phyloP scores from a whole-genome alignment of 2,888 invertebrate genomes.

The Aradus depressus region DNA sequence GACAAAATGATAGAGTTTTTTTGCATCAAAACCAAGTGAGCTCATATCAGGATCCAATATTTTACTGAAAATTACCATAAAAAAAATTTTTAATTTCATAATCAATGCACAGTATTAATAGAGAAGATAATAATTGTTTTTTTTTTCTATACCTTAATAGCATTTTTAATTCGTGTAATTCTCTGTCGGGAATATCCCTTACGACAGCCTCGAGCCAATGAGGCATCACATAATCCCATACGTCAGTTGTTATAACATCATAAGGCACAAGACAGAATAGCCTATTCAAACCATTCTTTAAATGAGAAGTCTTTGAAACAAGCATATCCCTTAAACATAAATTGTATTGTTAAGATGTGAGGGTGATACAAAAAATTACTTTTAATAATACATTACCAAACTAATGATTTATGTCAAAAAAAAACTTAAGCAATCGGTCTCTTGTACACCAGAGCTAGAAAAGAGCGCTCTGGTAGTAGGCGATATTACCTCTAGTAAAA shows the following conservation, averaged over 20 bases:
- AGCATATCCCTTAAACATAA: conserved; percentile 57
- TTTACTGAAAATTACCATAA: conserved; percentile 52
- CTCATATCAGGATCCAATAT: conserved; percentile 94
- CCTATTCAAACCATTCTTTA: conserved; percentile 88
- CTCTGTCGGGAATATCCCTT: conserved; percentile 81
- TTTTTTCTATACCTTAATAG: conserved; percentile 47
- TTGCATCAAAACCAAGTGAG: conserved; percentile 86
- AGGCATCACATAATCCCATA: conserved; percentile 98
- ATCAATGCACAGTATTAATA: neutral
- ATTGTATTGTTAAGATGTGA: neutral
- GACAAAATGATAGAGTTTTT: conserved; percentile 90
- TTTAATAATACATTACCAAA: neutral
- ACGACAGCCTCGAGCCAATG: conserved; percentile 98
- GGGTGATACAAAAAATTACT: neutral
- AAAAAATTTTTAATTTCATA: neutral
- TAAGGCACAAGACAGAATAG: conserved; percentile 94
- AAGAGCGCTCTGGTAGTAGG: no score
- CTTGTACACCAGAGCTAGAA: no score
- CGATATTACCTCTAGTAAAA: neutral
- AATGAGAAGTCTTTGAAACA: conserved; percentile 75
- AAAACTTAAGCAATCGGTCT: neutral
- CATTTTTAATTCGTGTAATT: conserved; percentile 69
- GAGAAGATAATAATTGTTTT: neutral
- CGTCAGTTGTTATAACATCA: conserved; percentile 89
- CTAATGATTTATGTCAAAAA: neutral